phyloP scores from a whole-genome alignment of 2,888 invertebrate species.

The Pandemis corylana region DNA sequence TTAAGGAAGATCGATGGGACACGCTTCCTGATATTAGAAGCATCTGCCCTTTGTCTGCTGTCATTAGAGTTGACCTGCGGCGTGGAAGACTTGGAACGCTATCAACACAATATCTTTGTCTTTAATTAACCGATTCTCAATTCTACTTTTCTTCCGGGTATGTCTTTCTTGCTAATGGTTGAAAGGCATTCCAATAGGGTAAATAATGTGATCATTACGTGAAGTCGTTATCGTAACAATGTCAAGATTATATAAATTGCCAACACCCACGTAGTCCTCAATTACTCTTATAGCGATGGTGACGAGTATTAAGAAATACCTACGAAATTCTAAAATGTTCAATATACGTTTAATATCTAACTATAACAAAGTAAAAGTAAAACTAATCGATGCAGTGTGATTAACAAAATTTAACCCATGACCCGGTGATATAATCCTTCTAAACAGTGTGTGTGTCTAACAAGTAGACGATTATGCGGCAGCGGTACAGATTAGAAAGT shows the following conservation, averaged over 20 bases:
- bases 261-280: conserved; percentile 25
- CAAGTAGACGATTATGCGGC: conserved; percentile 23
- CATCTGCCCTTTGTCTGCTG: conserved; percentile 53
- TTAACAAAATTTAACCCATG: conserved; percentile 11
- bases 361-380: not conserved
- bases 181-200: conserved; percentile 18
- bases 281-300: conserved; percentile 5
- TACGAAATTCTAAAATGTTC: no score
- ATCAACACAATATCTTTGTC: conserved; percentile 36
- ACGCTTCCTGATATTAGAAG: conserved; percentile 44
- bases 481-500: conserved; percentile 35
- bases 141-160: conserved; percentile 15
- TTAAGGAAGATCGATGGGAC: conserved; percentile 50
- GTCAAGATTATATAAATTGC: conserved; percentile 24
- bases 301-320: no score
- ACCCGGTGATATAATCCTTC: conserved; percentile 11
- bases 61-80: conserved; percentile 45
- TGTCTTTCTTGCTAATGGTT: conserved; percentile 9
- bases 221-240: conserved; percentile 18
- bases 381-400: not conserved
- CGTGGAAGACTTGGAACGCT: conserved; percentile 35
- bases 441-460: conserved; percentile 10
- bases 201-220: conserved; percentile 23
- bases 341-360: no score
- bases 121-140: conserved; percentile 24